Base-by-base conservation (phyloP, 2,888 invertebrate species). In the Noctua comes region DNA sequence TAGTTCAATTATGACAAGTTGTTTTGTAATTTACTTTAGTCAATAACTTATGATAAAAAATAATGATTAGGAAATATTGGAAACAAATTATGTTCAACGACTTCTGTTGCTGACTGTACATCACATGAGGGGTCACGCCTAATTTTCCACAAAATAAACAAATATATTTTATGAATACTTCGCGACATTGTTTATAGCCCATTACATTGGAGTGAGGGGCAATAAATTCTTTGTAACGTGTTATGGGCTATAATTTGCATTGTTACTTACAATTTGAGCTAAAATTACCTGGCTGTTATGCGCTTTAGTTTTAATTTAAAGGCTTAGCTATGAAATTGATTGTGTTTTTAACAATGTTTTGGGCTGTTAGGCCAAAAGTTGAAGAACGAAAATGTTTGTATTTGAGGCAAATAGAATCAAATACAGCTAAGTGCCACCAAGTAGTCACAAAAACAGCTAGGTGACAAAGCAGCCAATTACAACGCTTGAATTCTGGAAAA, bases 191-290 rank as follows among this genome's bases (percentile, higher is more conserved):
- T 92, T 92, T 92, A 92, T 91, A 31, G 91, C 86, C 92, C 90
- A 91, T 92, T 92, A 91, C 82, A 84, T 85, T 83, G 86, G 84
- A 88, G 82, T 88, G 88, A 91, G 90, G 85, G 90, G 86, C 83
- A 86, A 85, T 91, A 92, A 90, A 92, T 92, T 91, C 88, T 91
- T 91, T 90, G 87, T 88, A 87, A 91, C 89, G 88, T 90, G 89
- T 91, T 90, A 91, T 88, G 89, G 87, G 78, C 87, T 80, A 89
- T 91, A 88, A 92, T 92, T 92, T 92, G 91, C 91, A 89, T 90
- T 87, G 86, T 88, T 91, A 88, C 88, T 91, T 88, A 88, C 86
- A 90, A 88, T 89, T 91, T 86, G 84, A 73, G 80, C 80, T 83
- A 62, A 88, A 90, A 90, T 90, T 90, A 86, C 86, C 83, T 57